Evolutionary conservation across 1,140 invertebrate genomes (phyloP), one percentile per base, ranked within the genome.

Genomic region (Bombyx mandarina): DNA sequence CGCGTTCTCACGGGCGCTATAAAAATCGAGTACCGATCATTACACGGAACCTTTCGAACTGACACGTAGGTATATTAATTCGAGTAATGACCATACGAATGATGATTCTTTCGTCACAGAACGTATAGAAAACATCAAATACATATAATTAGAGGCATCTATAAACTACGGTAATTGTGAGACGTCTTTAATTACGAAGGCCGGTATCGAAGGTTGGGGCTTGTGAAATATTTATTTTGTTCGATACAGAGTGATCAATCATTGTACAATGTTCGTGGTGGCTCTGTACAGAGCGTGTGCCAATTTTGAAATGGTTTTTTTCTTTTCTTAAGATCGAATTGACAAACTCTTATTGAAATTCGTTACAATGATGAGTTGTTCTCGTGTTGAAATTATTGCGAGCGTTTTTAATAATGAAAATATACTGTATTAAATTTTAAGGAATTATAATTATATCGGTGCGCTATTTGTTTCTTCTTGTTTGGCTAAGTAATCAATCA

Each of bases 21-120:
- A 86, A 86, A 84, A 84, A 84, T 83, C 69, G 65, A 73, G 70
- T 69, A 68, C 66, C 74, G 65, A 73, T 79, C 75, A 82, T 80
- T 85, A 79, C 60, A 61, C 57, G 62, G 65, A 77, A 82, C 79
- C 80, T 82, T 67, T 75, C 71, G 80, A 82, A 78, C 80, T 77
- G 68, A 79, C 82, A 86, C 82, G 82, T 84, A 82, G 73, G 66
- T 78, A 83, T 84, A 86, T 86, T 86, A 86, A 86, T 86, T 83
- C 81, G 69, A 80, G 72, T 86, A 86, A 86, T 84, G 82, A 82
- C 78, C 69, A 71, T 63, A 62, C 63, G 73, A 73, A 77, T 82
- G 77, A 79, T 75, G 70, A 63, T 70, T 79, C 67, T 84, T 86
- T 86, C 82, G 81, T 86, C 82, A 86, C 79, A 80, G 61, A 57